Evolutionary conservation across 2,113 vertebrate genomes (phyloP).

Genomic region (Microcebus jonahi): DNA sequence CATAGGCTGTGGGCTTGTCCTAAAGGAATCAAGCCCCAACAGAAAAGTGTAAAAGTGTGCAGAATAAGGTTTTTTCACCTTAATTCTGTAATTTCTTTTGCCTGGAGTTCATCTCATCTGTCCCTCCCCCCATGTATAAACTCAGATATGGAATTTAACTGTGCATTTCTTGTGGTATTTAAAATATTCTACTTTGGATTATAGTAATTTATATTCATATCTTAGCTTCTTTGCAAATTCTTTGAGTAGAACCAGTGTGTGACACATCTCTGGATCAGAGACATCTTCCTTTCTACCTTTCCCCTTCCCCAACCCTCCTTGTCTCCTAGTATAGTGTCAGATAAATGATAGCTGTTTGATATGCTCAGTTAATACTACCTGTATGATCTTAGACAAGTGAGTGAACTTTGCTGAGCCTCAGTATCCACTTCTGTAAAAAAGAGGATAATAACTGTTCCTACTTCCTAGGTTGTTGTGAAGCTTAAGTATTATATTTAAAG

Average conservation of each 20-base stretch:
- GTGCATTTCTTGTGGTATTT: neutral
- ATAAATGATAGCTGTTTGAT: neutral
- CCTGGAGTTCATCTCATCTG: neutral
- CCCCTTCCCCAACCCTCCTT: neutral
- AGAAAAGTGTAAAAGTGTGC: neutral
- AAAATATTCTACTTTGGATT: neutral
- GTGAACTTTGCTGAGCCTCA: neutral
- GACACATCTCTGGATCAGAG: neutral
- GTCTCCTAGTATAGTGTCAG: neutral
- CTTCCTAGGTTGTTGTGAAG: neutral
- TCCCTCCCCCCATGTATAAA: rapidly evolving
- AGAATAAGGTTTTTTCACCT: neutral
- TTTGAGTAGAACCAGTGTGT: neutral
- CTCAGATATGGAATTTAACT: neutral
- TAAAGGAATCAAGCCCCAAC: neutral
- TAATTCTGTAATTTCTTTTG: neutral
- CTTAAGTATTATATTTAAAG: constrained; percentile 44
- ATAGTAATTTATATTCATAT: neutral
- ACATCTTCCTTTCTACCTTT: neutral
- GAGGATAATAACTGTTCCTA: neutral
- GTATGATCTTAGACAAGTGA: neutral
- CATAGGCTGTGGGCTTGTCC: neutral
- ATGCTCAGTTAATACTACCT: neutral
- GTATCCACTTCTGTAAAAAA: neutral
- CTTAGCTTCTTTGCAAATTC: neutral